These are phyloP conservation scores for Cathartes aura DNA, from an alignment of 2,113 vertebrate genomes.

Conservation along the genomic window DNA sequence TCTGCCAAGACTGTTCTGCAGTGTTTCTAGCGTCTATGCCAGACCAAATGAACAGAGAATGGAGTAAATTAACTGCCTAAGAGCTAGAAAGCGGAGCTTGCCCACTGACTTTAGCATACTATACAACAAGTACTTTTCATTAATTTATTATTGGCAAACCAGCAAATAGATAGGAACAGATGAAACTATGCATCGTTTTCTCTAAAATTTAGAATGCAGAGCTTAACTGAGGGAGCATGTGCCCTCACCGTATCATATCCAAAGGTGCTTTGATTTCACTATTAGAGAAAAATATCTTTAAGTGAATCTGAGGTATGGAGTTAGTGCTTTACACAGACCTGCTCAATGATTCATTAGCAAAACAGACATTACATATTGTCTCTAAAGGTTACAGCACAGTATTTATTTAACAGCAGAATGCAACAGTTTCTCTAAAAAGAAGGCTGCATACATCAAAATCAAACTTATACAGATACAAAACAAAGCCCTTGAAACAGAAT, in stretches of 20 bases:
- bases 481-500: constrained; percentile 28
- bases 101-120: neutral
- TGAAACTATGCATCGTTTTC: neutral
- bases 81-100: neutral
- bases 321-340: neutral
- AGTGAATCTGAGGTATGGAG: neutral
- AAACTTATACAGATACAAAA: neutral
- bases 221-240: neutral
- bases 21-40: neutral
- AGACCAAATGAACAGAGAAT: neutral
- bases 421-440: neutral
- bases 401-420: constrained; percentile 28
- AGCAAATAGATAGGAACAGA: neutral
- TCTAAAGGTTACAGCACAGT: constrained; percentile 5
- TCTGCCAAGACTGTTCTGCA: neutral
- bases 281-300: neutral
- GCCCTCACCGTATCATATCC: neutral
- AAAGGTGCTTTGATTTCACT: neutral
- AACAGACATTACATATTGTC: neutral
- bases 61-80: neutral
- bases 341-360: neutral
- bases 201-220: neutral
- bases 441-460: neutral
- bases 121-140: neutral
- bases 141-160: neutral